Evolutionary conservation across 2,888 invertebrate genomes (phyloP).

Genomic region (Taenaris catops): DNA sequence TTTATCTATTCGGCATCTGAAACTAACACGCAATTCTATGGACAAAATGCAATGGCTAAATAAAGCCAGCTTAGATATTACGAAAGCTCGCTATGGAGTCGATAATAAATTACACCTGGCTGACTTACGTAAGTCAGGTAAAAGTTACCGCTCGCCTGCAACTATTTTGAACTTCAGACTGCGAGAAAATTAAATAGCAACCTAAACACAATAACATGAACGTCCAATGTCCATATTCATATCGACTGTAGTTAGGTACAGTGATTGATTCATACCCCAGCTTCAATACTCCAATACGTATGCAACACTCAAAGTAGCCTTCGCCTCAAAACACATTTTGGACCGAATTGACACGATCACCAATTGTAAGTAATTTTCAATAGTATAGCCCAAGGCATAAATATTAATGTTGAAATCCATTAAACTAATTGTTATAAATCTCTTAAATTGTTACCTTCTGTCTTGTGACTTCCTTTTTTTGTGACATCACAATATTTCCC

Average conservation of each 20-base stretch:
- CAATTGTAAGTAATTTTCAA: conserved; percentile 43
- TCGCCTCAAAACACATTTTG: conserved; percentile 61
- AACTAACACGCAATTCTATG: conserved; percentile 4
- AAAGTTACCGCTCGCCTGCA: conserved; percentile 66
- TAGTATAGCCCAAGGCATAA: conserved; percentile 37
- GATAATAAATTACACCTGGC: conserved; percentile 72
- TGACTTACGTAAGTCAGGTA: conserved; percentile 66
- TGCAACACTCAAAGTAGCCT: conserved; percentile 36
- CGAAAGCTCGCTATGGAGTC: conserved; percentile 69
- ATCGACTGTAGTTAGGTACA: conserved; percentile 20
- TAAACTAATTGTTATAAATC: conserved; percentile 12
- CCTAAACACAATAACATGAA: conserved; percentile 20
- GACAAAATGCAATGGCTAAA: conserved; percentile 14
- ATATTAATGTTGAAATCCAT: conserved; percentile 31
- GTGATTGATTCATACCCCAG: conserved; percentile 20
- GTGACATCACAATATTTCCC: not conserved
- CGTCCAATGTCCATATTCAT: conserved; percentile 11
- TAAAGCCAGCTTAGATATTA: conserved; percentile 54
- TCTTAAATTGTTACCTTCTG: not conserved
- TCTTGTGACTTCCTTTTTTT: not conserved
- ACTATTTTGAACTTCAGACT: conserved; percentile 62
- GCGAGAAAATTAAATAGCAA: conserved; percentile 25
- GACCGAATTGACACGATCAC: conserved; percentile 47
- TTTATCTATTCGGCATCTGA: conserved; percentile 5
- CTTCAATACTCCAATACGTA: conserved; percentile 19